Percentiles rank a stretch among this genome's conserved stretches.
phyloP scores from a whole-genome alignment of 1,140 invertebrate species.

The Bicyclus anynana region DNA sequence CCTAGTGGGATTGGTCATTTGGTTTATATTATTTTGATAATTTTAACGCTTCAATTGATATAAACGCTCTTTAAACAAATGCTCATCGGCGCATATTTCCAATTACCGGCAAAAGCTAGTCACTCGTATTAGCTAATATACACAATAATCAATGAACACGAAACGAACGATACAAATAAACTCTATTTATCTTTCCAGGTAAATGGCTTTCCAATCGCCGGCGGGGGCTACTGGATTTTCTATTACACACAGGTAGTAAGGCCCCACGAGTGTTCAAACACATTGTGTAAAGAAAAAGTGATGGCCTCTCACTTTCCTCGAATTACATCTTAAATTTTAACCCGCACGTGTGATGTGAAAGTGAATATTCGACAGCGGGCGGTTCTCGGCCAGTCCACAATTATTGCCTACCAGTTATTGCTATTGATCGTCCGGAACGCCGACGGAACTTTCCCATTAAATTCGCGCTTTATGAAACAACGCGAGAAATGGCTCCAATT shows the following conservation, averaged over 20 bases:
- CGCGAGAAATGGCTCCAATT: not conserved
- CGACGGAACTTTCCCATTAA: constrained; percentile 43
- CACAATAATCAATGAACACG: constrained; percentile 1
- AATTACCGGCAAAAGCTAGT: not conserved
- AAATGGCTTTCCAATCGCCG: constrained; percentile 24
- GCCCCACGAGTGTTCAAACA: constrained; percentile 40
- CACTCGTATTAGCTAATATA: not conserved
- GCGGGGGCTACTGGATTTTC: constrained; percentile 21
- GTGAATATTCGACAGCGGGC: constrained; percentile 42
- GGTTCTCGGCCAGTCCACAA: constrained; percentile 42
- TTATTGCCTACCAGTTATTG: constrained; percentile 45
- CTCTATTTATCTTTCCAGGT: constrained; percentile 34
- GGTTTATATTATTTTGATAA: no score
- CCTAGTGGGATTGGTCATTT: no score
- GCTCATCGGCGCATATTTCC: no score
- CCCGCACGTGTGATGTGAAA: constrained; percentile 56
- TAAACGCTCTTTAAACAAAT: no score
- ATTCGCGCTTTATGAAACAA: constrained; percentile 23
- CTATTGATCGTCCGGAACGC: constrained; percentile 40
- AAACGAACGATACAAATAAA: constrained; percentile 23
- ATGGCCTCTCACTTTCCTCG: constrained; percentile 62
- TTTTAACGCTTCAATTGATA: no score
- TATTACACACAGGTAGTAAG: constrained; percentile 22
- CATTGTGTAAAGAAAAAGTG: constrained; percentile 60
- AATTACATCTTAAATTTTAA: constrained; percentile 45